A percentile compares a stretch with the other conserved stretches of the same genome.
Evolutionary conservation across 1,140 invertebrate species (phyloP).

Genomic region (Leptinotarsa defecta): DNA sequence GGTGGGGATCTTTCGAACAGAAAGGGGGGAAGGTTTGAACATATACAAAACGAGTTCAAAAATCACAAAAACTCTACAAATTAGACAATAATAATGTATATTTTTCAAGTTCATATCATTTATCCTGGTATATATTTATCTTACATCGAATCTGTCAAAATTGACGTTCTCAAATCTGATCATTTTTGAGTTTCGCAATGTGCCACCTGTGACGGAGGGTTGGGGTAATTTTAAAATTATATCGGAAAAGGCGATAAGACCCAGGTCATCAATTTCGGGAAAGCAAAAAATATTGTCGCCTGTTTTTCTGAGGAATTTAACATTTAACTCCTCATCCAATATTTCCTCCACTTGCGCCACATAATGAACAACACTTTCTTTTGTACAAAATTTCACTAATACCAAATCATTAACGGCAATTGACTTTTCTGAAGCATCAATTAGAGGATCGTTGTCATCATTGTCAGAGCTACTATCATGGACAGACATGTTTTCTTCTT

Average conservation of each 20-base stretch:
- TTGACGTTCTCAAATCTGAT: too few relatives aligned
- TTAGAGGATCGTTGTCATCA: background rate
- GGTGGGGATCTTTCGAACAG: background rate
- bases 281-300: background rate
- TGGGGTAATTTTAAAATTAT: background rate
- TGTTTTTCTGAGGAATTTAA: background rate
- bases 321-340: background rate
- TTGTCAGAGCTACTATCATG: slow-evolving; percentile 1
- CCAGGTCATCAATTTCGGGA: background rate
- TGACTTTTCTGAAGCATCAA: background rate
- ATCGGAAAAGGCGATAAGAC: background rate
- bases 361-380: background rate
- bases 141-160: too few relatives aligned
- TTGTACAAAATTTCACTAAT: slow-evolving; percentile 5
- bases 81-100: background rate
- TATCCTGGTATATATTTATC: too few relatives aligned
- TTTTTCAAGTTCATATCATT: background rate
- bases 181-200: too few relatives aligned
- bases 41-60: background rate
- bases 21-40: background rate
- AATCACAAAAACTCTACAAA: background rate
- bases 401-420: background rate
- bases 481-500: slow-evolving; percentile 8
- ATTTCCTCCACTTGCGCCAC: background rate
- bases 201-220: too few relatives aligned